Evolutionary conservation across 2,113 vertebrate species (phyloP).

Genomic region (Fukomys damarensis): DNA sequence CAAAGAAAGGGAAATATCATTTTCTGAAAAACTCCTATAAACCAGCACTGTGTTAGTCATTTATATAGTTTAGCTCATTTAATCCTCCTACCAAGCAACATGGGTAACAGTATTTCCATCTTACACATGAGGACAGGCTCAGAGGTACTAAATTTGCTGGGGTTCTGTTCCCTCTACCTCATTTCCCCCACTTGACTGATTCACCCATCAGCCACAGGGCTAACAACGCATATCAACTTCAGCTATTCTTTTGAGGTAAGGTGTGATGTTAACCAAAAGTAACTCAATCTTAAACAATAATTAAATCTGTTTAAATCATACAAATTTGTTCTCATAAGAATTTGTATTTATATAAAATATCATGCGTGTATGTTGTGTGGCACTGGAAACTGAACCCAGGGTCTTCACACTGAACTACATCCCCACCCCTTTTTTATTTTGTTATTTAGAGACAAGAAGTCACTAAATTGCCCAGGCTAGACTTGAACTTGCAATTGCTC

Average conservation of each 20-base stretch:
- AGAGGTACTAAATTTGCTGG: not conserved
- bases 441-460: not conserved
- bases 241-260: conserved; percentile 44
- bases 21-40: conserved; percentile 59
- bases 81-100: conserved; percentile 57
- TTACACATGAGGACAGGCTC: not conserved
- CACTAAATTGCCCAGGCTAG: not conserved
- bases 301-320: conserved; percentile 41
- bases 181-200: not conserved
- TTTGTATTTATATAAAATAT: not conserved
- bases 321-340: conserved; percentile 49
- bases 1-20: conserved; percentile 28
- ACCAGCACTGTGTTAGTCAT: not conserved
- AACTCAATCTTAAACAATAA: conserved; percentile 46
- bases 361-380: not conserved
- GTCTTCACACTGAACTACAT: not conserved
- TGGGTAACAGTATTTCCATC: conserved; percentile 16
- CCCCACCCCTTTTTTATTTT: not conserved
- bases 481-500: not conserved
- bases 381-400: not conserved
- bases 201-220: not conserved
- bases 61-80: conserved; percentile 48
- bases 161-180: not conserved
- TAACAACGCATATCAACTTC: conserved; percentile 22
- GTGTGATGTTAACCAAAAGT: conserved; percentile 56